Base-by-base conservation (phyloP, 1,140 invertebrate genomes). In the Muscidifurax raptorellus region DNA sequence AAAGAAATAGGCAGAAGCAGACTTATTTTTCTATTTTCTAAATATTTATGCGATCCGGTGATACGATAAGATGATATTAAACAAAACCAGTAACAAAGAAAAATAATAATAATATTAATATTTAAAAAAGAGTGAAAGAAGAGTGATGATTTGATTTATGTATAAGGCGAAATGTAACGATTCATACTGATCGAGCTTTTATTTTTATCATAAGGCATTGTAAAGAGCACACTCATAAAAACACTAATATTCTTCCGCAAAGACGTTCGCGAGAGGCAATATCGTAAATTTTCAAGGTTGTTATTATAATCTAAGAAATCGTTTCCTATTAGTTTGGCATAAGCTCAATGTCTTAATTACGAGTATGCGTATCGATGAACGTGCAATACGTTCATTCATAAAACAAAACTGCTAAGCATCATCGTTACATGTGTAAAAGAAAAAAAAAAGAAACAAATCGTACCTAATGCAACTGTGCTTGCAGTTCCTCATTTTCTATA, bases 261-360 rank as follows among this genome's bases (percentile, higher is more conserved):
- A 82, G 80, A 64, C 72, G 72, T 78, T 82, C 22, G 80, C 32
- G 22, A 78, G 80, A 28, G n/a, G 28, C 80, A 82, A 82, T 78
- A 47, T 78, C 66, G 47, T 28, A 86, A 87, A 77, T 86, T 80
- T 86, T 87, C 86, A 89, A 89, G 89, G 89, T 90, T 90, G 86
- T 89, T 89, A 86, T 85, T 85, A 75, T 87, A 87, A 85, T 87
- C 44, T 86, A 85, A 87, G 79, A 86, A 87, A 86, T 86, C 52
- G 84, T 86, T 85, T 87, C 83, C 81, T 83, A 82, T 84, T 88
- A 86, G 71, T 86, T 87, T 84, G 75, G 77, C 80, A 69, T 81
- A 88, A 86, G 87, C 80, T 87, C 83, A 85, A 87, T 77, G 44
- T 85, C 52, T 74, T 77, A 74, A 82, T 52, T 80, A 77, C 9